phyloP scores from a whole-genome alignment of 2,797 vertebrate species.

The Sardinella longiceps region DNA sequence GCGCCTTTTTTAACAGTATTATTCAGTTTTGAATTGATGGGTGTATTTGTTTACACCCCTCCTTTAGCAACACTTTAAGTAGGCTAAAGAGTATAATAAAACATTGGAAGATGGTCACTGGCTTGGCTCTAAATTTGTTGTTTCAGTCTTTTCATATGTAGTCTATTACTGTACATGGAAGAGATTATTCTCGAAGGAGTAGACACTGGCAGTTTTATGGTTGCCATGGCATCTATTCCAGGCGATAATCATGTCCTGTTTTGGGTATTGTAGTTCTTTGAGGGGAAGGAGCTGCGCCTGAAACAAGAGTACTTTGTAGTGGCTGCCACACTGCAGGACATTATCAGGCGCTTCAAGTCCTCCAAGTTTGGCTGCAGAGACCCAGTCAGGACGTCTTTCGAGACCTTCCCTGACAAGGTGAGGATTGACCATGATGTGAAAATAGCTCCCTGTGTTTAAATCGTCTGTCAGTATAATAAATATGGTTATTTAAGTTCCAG shows the following conservation, averaged over 20 bases:
- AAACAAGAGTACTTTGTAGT: conserved; percentile 90
- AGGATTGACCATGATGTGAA: not conserved
- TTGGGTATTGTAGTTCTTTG: conserved; percentile 76
- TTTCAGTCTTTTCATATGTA: not conserved
- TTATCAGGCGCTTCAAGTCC: conserved; percentile 86
- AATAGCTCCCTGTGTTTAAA: not conserved
- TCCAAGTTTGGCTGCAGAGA: conserved; percentile 87
- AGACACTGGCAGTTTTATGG: not conserved
- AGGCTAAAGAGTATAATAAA: not conserved
- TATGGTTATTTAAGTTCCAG: not conserved
- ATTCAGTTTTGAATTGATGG: not conserved
- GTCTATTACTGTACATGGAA: not conserved
- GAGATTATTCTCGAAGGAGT: not conserved
- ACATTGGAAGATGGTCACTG: not conserved
- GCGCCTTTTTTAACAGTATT: not conserved
- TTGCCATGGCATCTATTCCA: not conserved
- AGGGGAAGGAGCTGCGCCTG: conserved; percentile 86
- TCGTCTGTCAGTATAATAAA: not conserved
- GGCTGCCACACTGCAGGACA: conserved; percentile 86
- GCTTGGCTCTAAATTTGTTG: not conserved
- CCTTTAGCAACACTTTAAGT: not conserved
- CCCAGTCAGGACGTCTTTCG: conserved; percentile 81
- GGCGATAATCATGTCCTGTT: not conserved
- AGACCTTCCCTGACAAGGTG: conserved; percentile 85
- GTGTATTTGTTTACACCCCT: not conserved